Evolutionary conservation across 2,888 invertebrate species (phyloP), one percentile per base, ranked within the genome.

Genomic region (Mythimna ferrago): DNA sequence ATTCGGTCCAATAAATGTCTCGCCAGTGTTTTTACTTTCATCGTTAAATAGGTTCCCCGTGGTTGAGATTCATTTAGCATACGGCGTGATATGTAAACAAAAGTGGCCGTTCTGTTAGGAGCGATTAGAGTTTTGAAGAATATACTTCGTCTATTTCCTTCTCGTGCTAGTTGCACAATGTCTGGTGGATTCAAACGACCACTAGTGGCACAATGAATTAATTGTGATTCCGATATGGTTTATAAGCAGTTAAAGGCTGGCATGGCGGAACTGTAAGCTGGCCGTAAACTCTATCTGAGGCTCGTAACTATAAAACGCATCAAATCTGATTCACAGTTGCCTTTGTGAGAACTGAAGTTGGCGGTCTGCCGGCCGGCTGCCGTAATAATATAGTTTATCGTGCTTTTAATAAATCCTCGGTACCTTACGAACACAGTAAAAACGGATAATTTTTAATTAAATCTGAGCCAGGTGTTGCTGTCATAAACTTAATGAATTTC

Each of bases 241-340:
- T 89, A 89, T 89, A 87, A 87, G 82, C 85, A 82, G 83, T 86
- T 87, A 88, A 86, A 86, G 78, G 72, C 62, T 66, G 78, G 57
- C 80, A 83, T 83, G 87, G 86, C 86, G 89, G 88, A 89, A 88
- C 88, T 89, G 88, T 89, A 88, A 88, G 88, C 83, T 85, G 88
- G 89, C 89, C 88, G 86, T 94, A 92, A 94, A 92, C 85, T 92
- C 90, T 92, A 92, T 93, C 91, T 88, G 86, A 88, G 85, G 86
- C 88, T 92, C 89, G 88, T 92, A 92, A 92, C 92, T 92, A 94
- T 94, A 93, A 93, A 94, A 93, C 87, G 90, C 90, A 92, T 93
- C 91, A 92, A 92, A 92, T 93, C 89, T 92, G 91, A 93, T 92
- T 93, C 91, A 92, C 89, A 90, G 89, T 91, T 91, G 90, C 92